Base-by-base conservation (phyloP, 2,888 invertebrate species). In the Allacma fusca region DNA sequence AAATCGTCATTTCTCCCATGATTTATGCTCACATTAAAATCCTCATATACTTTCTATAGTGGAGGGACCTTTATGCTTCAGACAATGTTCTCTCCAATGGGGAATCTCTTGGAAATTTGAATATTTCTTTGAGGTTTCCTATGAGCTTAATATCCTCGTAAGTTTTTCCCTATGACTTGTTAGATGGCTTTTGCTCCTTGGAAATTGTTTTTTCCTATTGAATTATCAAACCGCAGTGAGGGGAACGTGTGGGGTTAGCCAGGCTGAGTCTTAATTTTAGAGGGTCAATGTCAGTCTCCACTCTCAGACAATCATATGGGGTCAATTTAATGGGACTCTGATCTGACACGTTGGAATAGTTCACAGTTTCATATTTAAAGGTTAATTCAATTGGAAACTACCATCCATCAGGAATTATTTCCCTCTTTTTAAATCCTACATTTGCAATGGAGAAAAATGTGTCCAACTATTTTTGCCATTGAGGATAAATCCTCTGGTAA, bases 1-100 rank as follows among this genome's bases (percentile, higher is more conserved):
- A 75, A 78, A 78, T 75, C 75, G 78, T 78, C 78, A 78, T 78
- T 78, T 71, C 65, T 65, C 69, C 70, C 70, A 64, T 75, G 78
- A 78, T 78, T 78, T 78, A 78, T 73, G 68, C 28, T 26, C 23
- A 28, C 62, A 59, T 78, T 78, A 78, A 78, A 78, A 50, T 43
- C 74, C 75, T 24, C 13, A 62, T 12, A 62, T 21, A 21, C 9
- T 62, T 23, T 13, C 26, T 24, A 62, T 26, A 62, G 9, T 21
- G 1, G 16, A 1, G 16, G 1, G 2, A 5, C 13, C 40, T 13
- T 40, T 13, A 9, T 40, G 13, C 40, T 13, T 40, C 7, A 40
- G n/a, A 40, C 40, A 40, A 40, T 40, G 40, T 13, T 40, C 13
- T 13, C 40, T 40, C 40, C 40, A 40, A 40, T 34, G 34, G 34